A percentile compares a stretch with the other conserved stretches of the same genome.
These are phyloP conservation scores for Protobothrops mucrosquamatus DNA, from an alignment of 2,113 vertebrate genomes.

Conservation along the genomic window DNA sequence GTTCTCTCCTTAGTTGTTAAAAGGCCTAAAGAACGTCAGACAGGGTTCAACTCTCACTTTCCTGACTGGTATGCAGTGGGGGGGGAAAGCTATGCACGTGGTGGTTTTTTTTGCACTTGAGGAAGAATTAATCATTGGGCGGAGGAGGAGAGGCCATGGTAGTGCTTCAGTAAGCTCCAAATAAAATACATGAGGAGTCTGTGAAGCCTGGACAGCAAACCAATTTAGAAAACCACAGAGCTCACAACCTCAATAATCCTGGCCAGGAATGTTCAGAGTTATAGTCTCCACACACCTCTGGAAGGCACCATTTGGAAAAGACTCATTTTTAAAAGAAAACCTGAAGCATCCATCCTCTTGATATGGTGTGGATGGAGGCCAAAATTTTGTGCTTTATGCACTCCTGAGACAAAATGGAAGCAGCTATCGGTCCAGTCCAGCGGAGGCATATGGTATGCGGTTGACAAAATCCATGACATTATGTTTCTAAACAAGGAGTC, in stretches of 20 bases:
- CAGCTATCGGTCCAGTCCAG: background rate
- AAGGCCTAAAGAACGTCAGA: background rate
- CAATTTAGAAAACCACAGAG: background rate
- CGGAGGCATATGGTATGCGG: background rate
- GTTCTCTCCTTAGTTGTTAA: background rate
- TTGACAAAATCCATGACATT: background rate
- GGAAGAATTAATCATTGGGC: background rate
- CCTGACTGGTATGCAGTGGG: accelerated
- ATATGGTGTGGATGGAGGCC: background rate
- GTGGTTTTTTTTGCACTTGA: accelerated
- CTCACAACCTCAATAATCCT: background rate
- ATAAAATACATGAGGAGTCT: background rate
- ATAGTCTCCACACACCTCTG: background rate
- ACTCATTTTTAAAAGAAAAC: background rate
- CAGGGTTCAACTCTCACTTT: background rate
- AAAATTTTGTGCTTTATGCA: background rate
- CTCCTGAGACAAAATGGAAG: background rate
- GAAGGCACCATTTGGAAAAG: background rate
- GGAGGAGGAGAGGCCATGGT: background rate
- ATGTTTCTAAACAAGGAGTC: background rate
- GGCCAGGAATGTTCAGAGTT: background rate
- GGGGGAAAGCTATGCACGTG: background rate
- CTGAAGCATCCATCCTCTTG: background rate
- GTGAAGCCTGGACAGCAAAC: background rate
- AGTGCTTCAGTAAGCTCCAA: background rate